Evolutionary conservation across 35 echinoderm and acorn worm species (phyloP).

Genomic region (Holothuria glaberrima): DNA sequence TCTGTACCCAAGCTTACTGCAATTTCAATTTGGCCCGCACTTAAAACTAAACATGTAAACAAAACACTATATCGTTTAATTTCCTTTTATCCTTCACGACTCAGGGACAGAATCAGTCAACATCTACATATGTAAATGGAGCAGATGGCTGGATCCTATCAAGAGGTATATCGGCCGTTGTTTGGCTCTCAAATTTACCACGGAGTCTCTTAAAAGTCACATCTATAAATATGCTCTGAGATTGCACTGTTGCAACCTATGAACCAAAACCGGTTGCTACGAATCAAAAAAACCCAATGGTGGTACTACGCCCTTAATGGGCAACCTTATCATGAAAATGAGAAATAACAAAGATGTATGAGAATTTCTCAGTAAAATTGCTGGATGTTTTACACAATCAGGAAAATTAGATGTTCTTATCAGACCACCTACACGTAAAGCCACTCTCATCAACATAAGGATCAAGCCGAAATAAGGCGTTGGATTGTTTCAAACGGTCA

Average conservation of each 20-base stretch:
- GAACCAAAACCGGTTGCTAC: constrained; percentile 25
- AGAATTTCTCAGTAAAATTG: constrained; percentile 27
- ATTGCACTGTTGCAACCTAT: constrained; percentile 10
- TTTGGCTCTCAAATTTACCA: constrained; percentile 26
- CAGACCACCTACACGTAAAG: constrained; percentile 64
- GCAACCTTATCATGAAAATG: constrained; percentile 4
- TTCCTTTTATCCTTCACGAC: neutral
- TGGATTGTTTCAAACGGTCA: neutral
- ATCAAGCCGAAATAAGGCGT: neutral
- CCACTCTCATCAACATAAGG: constrained; percentile 61
- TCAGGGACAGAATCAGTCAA: constrained; percentile 46
- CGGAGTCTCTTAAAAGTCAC: constrained; percentile 34
- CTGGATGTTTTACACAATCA: constrained; percentile 55
- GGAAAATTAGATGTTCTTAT: constrained; percentile 23
- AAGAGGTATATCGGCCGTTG: constrained; percentile 39
- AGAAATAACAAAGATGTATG: neutral
- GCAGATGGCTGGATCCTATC: constrained; percentile 7
- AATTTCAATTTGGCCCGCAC: constrained; percentile 38
- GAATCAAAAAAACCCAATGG: neutral
- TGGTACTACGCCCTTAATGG: constrained; percentile 29
- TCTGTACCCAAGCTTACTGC: constrained; percentile 4
- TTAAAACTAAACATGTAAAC: constrained; percentile 39
- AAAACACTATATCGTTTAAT: constrained; percentile 48
- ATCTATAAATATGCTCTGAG: constrained; percentile 20
- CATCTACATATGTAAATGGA: constrained; percentile 8